These are phyloP conservation scores for Panonychus citri DNA, from an alignment of 1,140 invertebrate genomes.

Conservation along the genomic window DNA sequence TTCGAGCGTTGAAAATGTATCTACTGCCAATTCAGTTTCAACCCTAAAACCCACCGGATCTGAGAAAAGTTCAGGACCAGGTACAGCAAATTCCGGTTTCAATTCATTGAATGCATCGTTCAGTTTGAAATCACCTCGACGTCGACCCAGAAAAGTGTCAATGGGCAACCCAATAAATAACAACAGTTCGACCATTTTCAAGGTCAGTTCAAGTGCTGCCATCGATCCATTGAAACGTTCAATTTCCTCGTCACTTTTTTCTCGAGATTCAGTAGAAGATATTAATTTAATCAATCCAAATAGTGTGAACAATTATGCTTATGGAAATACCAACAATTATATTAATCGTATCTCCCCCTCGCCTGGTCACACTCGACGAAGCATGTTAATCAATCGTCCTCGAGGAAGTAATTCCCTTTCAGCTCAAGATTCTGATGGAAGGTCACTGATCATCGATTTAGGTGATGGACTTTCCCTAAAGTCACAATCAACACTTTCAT, in stretches of 20 bases:
- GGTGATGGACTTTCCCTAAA: neutral
- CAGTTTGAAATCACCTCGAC: neutral
- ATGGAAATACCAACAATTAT: too few species aligned
- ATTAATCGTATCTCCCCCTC: neutral
- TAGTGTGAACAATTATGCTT: too few species aligned
- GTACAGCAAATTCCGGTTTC: too few species aligned
- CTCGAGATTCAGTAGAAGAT: neutral
- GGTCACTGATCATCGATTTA: neutral
- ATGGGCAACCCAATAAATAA: neutral
- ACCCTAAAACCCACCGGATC: conserved; percentile 4
- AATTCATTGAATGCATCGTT: neutral
- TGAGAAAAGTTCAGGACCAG: neutral
- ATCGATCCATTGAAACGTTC: neutral
- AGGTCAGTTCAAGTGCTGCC: too few species aligned
- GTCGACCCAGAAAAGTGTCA: neutral
- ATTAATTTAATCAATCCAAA: too few species aligned
- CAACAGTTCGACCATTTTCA: neutral
- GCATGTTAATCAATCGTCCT: neutral
- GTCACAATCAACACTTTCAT: neutral
- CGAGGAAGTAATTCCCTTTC: too few species aligned
- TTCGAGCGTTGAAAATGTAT: conserved; percentile 1
- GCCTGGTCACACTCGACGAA: neutral
- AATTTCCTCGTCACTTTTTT: neutral
- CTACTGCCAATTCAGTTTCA: neutral
- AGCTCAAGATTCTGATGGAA: neutral